phyloP scores from a whole-genome alignment of 2,113 vertebrate genomes.

The Columba janthina region DNA sequence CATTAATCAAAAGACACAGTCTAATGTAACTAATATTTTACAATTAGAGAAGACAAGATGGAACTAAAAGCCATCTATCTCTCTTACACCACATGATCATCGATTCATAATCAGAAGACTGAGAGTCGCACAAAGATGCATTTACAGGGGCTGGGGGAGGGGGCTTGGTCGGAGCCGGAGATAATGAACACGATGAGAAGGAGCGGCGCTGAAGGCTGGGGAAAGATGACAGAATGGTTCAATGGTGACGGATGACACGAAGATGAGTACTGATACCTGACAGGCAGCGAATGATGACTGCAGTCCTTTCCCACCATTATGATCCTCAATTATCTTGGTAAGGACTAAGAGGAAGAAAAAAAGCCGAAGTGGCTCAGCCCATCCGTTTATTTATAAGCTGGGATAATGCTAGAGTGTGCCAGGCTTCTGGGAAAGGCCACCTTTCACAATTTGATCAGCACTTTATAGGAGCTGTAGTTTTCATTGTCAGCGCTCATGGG shows the following conservation, averaged over 20 bases:
- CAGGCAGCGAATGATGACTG: constrained; percentile 90
- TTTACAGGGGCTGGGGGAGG: constrained; percentile 77
- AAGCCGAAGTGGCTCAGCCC: constrained; percentile 65
- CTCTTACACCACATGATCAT: constrained; percentile 99
- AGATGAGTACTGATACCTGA: constrained; percentile 90
- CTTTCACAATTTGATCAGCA: constrained; percentile 54
- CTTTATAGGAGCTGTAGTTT: constrained; percentile 63
- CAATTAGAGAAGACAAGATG: constrained; percentile 99
- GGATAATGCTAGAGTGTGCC: constrained; percentile 52
- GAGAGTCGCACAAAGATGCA: constrained; percentile 87
- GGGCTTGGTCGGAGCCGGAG: constrained; percentile 78
- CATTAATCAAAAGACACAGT: constrained; percentile 99
- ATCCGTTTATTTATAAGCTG: constrained; percentile 71
- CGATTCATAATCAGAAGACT: constrained; percentile 98
- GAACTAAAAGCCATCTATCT: constrained; percentile 99
- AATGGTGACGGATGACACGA: constrained; percentile 93
- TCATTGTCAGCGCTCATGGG: constrained; percentile 69
- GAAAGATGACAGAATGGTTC: constrained; percentile 87
- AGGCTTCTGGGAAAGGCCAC: constrained; percentile 60
- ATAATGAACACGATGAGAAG: constrained; percentile 96
- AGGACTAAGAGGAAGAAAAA: constrained; percentile 75
- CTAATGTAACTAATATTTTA: constrained; percentile 99
- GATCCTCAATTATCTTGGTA: constrained; percentile 90
- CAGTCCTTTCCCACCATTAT: constrained; percentile 85
- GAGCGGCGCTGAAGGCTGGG: constrained; percentile 82